A percentile compares a stretch with the other conserved stretches of the same genome.
phyloP scores from a whole-genome alignment of 1,140 invertebrate species.

The Archegozetes longisetosus region DNA sequence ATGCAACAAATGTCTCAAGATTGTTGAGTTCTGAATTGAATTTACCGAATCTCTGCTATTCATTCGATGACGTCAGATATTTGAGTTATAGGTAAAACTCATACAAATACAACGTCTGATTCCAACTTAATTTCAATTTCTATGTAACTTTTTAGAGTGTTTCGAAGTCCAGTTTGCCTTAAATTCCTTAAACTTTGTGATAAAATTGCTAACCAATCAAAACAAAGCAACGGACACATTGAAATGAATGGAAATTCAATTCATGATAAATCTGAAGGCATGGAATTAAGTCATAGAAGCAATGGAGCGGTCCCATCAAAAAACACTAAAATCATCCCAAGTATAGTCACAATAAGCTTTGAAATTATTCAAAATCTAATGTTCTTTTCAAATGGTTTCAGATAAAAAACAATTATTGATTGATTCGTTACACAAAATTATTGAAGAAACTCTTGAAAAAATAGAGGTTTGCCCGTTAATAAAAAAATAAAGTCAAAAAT shows the following conservation, averaged over 20 bases:
- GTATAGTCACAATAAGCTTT: background rate
- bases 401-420: background rate
- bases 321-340: background rate
- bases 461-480: background rate
- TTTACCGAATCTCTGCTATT: constrained; percentile 5
- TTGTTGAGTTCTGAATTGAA: constrained; percentile 4
- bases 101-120: background rate
- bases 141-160: background rate
- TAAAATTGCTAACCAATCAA: background rate
- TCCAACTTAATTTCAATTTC: background rate
- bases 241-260: background rate
- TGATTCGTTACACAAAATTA: background rate
- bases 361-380: background rate
- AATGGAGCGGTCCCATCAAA: background rate
- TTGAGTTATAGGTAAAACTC: constrained; percentile 8
- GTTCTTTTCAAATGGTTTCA: background rate
- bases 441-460: background rate
- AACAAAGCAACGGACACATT: background rate
- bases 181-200: constrained; percentile 14
- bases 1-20: background rate
- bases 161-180: constrained; percentile 7
- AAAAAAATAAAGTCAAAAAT: background rate
- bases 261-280: background rate
- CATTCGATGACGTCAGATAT: constrained; percentile 13
- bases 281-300: background rate